These are phyloP conservation scores for Argynnis bischoffii DNA, from an alignment of 2,888 invertebrate genomes.

Conservation along the genomic window DNA sequence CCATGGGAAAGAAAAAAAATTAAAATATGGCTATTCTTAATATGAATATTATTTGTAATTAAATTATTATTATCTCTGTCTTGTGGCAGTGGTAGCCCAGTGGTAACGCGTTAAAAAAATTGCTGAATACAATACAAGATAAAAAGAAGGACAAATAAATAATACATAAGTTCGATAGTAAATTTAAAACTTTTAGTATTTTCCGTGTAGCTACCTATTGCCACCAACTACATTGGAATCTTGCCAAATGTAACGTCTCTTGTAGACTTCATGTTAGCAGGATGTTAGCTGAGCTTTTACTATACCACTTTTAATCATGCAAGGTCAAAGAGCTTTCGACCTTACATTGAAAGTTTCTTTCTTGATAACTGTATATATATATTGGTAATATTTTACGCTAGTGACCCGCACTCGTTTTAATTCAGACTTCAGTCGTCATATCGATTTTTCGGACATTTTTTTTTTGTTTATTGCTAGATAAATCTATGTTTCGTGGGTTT, in stretches of 20 bases:
- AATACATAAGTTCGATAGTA: not conserved
- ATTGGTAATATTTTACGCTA: no score
- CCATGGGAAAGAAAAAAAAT: no score
- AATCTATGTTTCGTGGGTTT: no score
- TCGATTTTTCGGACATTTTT: no score
- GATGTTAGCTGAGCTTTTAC: slow-evolving; percentile 15
- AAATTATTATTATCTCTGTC: not conserved
- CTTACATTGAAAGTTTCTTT: no score
- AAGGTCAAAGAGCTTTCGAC: not conserved
- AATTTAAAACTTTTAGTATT: slow-evolving; percentile 5
- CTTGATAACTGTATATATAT: not conserved
- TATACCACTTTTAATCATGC: slow-evolving; percentile 5
- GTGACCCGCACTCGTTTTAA: no score
- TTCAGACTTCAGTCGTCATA: no score
- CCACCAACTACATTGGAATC: not conserved
- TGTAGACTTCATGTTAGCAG: slow-evolving; percentile 15
- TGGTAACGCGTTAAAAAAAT: no score
- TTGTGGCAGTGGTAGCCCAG: no score
- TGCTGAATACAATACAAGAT: no score
- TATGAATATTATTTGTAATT: not conserved
- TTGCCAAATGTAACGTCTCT: slow-evolving; percentile 7
- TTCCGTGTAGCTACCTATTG: not conserved
- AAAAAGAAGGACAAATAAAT: no score
- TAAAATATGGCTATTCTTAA: not conserved
- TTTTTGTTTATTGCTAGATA: no score